Evolutionary conservation across 2,113 vertebrate genomes (phyloP).

Genomic region (Nesogale talazaci): DNA sequence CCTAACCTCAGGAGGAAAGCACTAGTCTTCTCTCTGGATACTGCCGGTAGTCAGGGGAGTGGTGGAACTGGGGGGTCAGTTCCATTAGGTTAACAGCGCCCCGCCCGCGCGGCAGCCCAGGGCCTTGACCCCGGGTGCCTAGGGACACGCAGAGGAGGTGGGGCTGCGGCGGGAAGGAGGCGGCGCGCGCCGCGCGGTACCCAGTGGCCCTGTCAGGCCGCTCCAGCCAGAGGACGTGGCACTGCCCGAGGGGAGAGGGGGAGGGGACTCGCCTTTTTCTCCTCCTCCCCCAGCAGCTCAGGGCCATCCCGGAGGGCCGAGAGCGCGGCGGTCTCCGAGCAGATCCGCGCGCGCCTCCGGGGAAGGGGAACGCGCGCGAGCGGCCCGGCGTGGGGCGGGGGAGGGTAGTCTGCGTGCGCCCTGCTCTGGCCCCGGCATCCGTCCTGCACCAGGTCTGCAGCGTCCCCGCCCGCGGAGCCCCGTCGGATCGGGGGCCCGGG

Average conservation of each 20-base stretch:
- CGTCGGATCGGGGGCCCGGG: fast-evolving
- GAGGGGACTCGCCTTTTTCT: background rate
- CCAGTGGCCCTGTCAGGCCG: background rate
- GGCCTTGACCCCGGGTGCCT: fast-evolving
- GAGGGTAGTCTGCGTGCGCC: too few species aligned
- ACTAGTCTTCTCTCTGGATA: background rate
- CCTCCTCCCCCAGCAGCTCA: background rate
- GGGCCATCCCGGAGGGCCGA: background rate
- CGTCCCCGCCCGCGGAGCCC: fast-evolving
- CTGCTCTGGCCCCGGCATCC: fast-evolving
- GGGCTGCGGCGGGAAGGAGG: background rate
- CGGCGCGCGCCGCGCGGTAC: conserved; percentile 22
- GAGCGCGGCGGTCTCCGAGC: background rate
- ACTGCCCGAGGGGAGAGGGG: background rate
- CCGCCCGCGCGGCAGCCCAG: background rate
- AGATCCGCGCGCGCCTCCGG: background rate
- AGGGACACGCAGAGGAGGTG: background rate
- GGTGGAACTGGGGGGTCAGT: background rate
- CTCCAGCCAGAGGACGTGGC: conserved; percentile 60
- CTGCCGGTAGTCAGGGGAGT: fast-evolving
- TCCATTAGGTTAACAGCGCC: background rate
- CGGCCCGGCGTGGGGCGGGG: too few species aligned
- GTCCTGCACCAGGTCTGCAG: fast-evolving
- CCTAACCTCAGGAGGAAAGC: background rate
- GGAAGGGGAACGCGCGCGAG: background rate